phyloP scores from a whole-genome alignment of 2,797 vertebrate species.

The Sebastes matsubarae region DNA sequence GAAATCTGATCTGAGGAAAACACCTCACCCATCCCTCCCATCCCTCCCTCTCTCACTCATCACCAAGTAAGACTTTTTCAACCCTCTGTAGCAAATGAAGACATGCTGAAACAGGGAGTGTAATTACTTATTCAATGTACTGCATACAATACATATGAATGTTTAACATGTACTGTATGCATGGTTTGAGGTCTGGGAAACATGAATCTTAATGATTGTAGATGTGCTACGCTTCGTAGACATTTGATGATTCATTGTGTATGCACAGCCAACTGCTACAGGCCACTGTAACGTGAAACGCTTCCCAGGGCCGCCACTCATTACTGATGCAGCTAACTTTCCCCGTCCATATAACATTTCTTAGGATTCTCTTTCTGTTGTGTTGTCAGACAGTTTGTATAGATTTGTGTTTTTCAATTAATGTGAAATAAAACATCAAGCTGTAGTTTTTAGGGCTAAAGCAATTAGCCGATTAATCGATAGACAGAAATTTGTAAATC shows the following conservation, averaged over 20 bases:
- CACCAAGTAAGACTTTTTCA: not conserved
- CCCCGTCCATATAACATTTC: not conserved
- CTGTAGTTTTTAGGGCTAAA: not conserved
- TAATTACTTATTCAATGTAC: conserved; percentile 16
- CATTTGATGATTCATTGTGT: conserved; percentile 26
- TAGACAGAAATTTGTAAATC: not conserved
- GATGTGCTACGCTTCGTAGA: not conserved
- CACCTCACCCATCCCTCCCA: not conserved
- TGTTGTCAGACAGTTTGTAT: not conserved
- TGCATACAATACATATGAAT: conserved; percentile 4
- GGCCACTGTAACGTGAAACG: not conserved
- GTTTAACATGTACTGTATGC: not conserved
- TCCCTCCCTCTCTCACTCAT: not conserved
- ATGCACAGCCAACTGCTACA: conserved; percentile 1
- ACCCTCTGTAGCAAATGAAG: not conserved
- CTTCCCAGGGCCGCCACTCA: not conserved
- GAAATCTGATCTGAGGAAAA: conserved; percentile 25
- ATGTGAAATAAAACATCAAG: not conserved
- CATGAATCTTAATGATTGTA: conserved; percentile 4
- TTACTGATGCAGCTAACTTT: not conserved
- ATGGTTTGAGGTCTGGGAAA: conserved; percentile 15
- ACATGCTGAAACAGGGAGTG: not conserved
- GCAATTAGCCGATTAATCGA: not conserved
- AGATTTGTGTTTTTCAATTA: not conserved
- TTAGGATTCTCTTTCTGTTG: not conserved